Percentiles rank a stretch among this genome's conserved stretches.
These are phyloP conservation scores for Amaurobius ferox DNA, from an alignment of 2,888 invertebrate genomes.

Conservation along the genomic window DNA sequence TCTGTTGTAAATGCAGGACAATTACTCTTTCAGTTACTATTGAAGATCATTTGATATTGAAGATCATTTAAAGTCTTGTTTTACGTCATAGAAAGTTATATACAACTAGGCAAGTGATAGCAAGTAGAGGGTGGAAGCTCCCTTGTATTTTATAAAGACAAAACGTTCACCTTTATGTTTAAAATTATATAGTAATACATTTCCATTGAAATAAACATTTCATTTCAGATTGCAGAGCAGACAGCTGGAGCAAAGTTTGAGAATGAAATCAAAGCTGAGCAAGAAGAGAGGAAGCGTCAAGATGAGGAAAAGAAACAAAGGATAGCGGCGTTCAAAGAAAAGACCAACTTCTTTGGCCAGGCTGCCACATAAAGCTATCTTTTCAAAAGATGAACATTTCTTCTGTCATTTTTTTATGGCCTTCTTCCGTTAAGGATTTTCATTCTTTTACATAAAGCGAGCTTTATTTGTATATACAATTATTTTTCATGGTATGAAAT, in stretches of 20 bases:
- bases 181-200: too few relatives aligned
- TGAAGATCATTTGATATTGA: too few relatives aligned
- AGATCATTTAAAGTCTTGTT: too few relatives aligned
- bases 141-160: too few relatives aligned
- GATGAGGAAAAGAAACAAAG: conserved; percentile 90
- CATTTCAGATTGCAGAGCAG: conserved; percentile 87
- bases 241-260: conserved; percentile 91
- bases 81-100: too few relatives aligned
- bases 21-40: too few relatives aligned
- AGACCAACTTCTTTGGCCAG: conserved; percentile 87
- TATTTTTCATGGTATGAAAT: conserved; percentile 4
- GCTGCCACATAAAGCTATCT: conserved; percentile 27
- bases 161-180: too few relatives aligned
- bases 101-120: too few relatives aligned
- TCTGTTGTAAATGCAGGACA: too few relatives aligned
- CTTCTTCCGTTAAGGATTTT: neutral
- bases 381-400: neutral
- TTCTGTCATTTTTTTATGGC: neutral
- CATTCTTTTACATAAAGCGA: neutral
- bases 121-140: too few relatives aligned
- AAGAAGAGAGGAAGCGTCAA: conserved; percentile 89
- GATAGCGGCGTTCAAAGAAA: conserved; percentile 90
- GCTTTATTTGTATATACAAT: conserved; percentile 27
- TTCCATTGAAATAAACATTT: neutral
- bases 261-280: conserved; percentile 93